phyloP scores from a whole-genome alignment of 2,797 vertebrate species.

The Sebastiscus albofasciatus region DNA sequence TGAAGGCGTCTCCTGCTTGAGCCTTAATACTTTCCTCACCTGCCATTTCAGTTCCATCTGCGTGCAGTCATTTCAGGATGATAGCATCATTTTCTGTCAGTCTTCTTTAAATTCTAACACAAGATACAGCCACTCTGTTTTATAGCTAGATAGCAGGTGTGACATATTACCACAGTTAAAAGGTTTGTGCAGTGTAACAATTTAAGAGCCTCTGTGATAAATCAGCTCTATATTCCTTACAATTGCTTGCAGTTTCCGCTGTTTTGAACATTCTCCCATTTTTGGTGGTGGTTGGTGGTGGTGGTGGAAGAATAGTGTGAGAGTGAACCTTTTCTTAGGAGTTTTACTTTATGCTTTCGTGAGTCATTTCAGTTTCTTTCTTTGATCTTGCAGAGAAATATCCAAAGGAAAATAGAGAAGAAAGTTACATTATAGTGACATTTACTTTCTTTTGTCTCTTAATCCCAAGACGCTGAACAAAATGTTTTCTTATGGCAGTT shows the following conservation, averaged over 20 bases:
- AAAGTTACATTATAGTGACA: neutral
- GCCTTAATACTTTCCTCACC: constrained; percentile 22
- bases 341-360: constrained; percentile 24
- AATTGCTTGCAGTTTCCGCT: neutral
- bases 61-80: constrained; percentile 36
- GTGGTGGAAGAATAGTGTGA: neutral
- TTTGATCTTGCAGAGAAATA: neutral
- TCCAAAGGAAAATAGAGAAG: neutral
- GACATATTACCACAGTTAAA: constrained; percentile 34
- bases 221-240: constrained; percentile 9
- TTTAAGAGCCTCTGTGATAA: constrained; percentile 25
- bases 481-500: neutral
- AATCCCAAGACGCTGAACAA: neutral
- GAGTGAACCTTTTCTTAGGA: neutral
- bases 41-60: constrained; percentile 21
- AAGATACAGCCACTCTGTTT: constrained; percentile 23
- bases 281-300: neutral
- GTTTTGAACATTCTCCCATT: neutral
- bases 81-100: constrained; percentile 26
- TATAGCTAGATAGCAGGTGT: constrained; percentile 18
- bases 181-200: constrained; percentile 27
- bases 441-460: constrained; percentile 11
- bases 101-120: constrained; percentile 24
- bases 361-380: constrained; percentile 4
- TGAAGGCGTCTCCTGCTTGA: constrained; percentile 7